Conservation (phyloP, 2,888 invertebrate species). For the Sphaerophoria rueppellii region DNA sequence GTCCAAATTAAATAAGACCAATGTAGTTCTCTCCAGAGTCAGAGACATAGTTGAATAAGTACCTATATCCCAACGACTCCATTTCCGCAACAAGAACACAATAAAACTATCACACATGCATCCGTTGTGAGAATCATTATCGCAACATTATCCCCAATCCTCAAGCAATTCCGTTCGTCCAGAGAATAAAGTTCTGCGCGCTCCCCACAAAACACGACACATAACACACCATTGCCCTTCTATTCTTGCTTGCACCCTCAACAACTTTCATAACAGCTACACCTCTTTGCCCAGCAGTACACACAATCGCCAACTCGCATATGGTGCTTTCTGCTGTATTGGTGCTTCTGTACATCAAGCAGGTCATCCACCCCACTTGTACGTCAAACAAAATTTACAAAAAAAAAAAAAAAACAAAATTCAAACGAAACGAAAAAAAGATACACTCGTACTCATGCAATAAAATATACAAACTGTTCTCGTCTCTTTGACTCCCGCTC, state of each 20-base stretch:
- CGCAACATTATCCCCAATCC: slow-evolving; percentile 44
- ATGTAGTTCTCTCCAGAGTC: slow-evolving; percentile 43
- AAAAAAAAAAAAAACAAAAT: slow-evolving; percentile 27
- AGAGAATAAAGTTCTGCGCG: slow-evolving; percentile 11
- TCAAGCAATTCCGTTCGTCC: slow-evolving; percentile 37
- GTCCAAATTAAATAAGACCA: slow-evolving; percentile 1
- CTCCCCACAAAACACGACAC: slow-evolving; percentile 18
- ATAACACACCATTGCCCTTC: background rate
- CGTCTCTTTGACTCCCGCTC: slow-evolving; percentile 59
- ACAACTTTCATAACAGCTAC: background rate
- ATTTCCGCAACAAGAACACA: background rate
- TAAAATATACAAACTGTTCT: slow-evolving; percentile 36
- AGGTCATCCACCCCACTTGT: slow-evolving; percentile 74
- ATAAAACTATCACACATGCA: slow-evolving; percentile 17
- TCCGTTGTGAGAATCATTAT: slow-evolving; percentile 51
- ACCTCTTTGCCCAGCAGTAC: background rate
- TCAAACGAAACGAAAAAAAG: slow-evolving; percentile 42
- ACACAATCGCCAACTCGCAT: background rate
- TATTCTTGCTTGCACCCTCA: slow-evolving; percentile 20
- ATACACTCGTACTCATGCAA: slow-evolving; percentile 45
- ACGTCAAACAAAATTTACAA: slow-evolving; percentile 58
- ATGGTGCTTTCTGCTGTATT: slow-evolving; percentile 48
- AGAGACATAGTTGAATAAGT: slow-evolving; percentile 47
- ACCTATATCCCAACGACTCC: slow-evolving; percentile 1
- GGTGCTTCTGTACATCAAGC: slow-evolving; percentile 62